Conservation (phyloP, 2,113 vertebrate genomes). For the Mesitornis unicolor region DNA sequence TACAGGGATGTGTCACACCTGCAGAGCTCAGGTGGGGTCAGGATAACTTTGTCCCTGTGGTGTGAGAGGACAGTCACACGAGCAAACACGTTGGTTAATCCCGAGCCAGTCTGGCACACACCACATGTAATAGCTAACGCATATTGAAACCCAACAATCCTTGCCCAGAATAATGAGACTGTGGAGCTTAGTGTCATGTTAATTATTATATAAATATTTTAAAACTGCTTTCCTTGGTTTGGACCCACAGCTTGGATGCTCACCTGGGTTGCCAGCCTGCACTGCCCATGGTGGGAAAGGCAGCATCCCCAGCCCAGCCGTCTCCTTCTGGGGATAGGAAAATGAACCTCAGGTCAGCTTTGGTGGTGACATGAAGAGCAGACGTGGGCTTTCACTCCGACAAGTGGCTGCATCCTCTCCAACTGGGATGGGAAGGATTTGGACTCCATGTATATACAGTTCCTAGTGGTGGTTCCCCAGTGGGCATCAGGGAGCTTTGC, state of each 20-base stretch:
- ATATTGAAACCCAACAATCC: neutral
- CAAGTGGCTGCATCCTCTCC: neutral
- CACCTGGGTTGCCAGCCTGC: neutral
- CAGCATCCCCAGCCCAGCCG: rapidly evolving
- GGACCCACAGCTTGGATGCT: neutral
- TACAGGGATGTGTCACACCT: neutral
- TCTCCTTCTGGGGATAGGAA: neutral
- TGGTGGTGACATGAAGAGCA: neutral
- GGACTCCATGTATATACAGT: rapidly evolving
- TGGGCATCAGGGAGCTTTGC: neutral
- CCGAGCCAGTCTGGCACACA: rapidly evolving
- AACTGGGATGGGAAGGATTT: neutral
- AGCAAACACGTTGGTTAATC: rapidly evolving
- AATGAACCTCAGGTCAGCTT: neutral
- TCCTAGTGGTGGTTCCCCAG: neutral
- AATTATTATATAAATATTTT: neutral
- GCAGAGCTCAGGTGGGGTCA: neutral
- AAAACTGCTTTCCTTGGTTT: neutral
- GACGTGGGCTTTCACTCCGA: rapidly evolving
- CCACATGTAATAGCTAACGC: neutral
- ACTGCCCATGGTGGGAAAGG: neutral
- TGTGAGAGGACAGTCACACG: rapidly evolving
- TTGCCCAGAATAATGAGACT: neutral
- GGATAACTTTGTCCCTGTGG: neutral
- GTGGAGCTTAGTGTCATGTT: rapidly evolving